A percentile compares a stretch with the other conserved stretches of the same genome.
phyloP scores from a whole-genome alignment of 2,888 invertebrate genomes.

The Agriotes lineatus region DNA sequence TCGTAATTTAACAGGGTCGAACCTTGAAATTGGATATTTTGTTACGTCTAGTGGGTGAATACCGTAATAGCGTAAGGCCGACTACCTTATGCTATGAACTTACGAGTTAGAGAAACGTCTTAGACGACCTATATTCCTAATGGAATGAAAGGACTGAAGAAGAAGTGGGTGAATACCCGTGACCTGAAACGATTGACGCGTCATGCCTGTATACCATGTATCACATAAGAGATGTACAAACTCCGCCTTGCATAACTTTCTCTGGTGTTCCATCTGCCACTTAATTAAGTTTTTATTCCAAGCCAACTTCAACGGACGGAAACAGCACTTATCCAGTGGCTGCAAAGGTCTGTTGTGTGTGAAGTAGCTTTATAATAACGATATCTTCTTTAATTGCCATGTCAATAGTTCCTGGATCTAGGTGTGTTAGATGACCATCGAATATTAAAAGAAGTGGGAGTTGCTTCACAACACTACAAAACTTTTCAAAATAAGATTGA shows the following conservation, averaged over 20 bases:
- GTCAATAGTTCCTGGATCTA: too few relatives aligned
- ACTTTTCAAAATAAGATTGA: constrained; percentile 7
- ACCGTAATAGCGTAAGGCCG: too few relatives aligned
- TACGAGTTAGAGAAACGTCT: too few relatives aligned
- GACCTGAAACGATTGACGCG: neutral
- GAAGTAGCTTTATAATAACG: constrained; percentile 12
- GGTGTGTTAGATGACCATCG: neutral
- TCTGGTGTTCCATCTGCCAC: constrained; percentile 12
- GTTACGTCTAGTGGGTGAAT: neutral
- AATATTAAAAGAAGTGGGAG: constrained; percentile 3
- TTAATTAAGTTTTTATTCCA: constrained; percentile 18
- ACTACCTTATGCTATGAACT: too few relatives aligned
- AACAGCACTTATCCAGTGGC: constrained; percentile 26
- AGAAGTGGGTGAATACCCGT: neutral
- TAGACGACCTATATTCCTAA: too few relatives aligned
- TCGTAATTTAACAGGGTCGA: too few relatives aligned
- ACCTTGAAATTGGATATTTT: constrained; percentile 7
- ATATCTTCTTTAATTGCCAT: neutral
- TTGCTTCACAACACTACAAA: constrained; percentile 1
- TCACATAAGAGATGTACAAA: constrained; percentile 24
- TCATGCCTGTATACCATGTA: neutral
- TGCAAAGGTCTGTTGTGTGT: constrained; percentile 24
- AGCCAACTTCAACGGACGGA: constrained; percentile 22
- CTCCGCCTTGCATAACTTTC: constrained; percentile 12
- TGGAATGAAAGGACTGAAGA: too few relatives aligned